Evolutionary conservation across 1,140 invertebrate species (phyloP).

Genomic region (Zaprionus nigranus): DNA sequence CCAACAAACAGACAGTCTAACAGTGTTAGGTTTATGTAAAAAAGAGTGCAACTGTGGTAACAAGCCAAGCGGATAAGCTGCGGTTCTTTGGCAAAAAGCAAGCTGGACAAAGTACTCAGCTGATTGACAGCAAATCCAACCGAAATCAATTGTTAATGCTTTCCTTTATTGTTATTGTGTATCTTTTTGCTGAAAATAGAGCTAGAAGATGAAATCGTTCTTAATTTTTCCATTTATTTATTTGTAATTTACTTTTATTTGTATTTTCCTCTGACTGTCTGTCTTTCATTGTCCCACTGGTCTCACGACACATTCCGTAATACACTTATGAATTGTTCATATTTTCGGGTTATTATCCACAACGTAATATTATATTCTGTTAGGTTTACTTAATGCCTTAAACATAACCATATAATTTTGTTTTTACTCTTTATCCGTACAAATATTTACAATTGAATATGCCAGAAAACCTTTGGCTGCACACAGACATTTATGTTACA

Average conservation of each 20-base stretch:
- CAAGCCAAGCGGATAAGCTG: constrained; percentile 17
- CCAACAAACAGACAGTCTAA: background rate
- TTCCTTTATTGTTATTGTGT: too few relatives aligned
- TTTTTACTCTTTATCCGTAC: constrained; percentile 56
- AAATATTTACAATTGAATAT: constrained; percentile 68
- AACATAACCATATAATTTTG: constrained; percentile 57
- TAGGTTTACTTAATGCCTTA: constrained; percentile 38
- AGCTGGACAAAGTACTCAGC: background rate
- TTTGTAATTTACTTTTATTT: constrained; percentile 53
- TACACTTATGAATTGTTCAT: constrained; percentile 65
- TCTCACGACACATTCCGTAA: constrained; percentile 58
- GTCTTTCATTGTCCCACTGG: constrained; percentile 35
- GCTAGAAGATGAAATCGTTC: background rate
- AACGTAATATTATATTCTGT: constrained; percentile 44
- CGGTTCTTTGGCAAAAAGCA: constrained; percentile 9
- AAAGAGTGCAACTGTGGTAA: constrained; percentile 27
- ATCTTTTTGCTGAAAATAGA: background rate
- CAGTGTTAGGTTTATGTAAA: constrained; percentile 13
- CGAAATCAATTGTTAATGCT: background rate
- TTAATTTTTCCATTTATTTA: constrained; percentile 22
- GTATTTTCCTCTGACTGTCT: constrained; percentile 20
- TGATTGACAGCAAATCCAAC: background rate
- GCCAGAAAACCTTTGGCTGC: constrained; percentile 19
- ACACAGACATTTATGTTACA: background rate
- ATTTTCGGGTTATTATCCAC: constrained; percentile 57